A percentile compares a stretch with the other conserved stretches of the same genome.
phyloP scores from a whole-genome alignment of 2,797 vertebrate species.

The Sebastes cheni region DNA sequence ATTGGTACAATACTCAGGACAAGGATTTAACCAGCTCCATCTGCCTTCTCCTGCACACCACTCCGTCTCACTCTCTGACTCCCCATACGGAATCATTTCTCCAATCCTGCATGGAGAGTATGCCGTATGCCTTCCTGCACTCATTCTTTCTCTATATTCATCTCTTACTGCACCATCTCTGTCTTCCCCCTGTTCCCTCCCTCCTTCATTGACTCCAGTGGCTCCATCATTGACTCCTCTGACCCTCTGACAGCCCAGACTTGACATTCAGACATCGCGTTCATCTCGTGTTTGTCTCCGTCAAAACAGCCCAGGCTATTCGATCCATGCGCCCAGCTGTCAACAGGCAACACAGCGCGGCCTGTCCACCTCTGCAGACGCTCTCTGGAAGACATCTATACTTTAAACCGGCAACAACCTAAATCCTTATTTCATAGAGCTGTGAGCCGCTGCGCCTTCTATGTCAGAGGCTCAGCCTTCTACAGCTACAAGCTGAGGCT shows the following conservation, averaged over 20 bases:
- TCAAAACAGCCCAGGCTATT: conserved; percentile 53
- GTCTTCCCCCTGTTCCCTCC: not conserved
- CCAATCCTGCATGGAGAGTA: conserved; percentile 6
- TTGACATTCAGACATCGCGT: conserved; percentile 69
- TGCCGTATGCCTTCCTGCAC: conserved; percentile 3
- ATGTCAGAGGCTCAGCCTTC: conserved; percentile 14
- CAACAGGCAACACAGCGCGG: conserved; percentile 37
- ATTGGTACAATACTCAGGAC: conserved; percentile 73
- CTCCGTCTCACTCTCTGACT: conserved; percentile 51
- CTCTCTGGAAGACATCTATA: conserved; percentile 23
- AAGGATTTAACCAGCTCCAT: conserved; percentile 74
- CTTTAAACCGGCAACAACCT: conserved; percentile 1
- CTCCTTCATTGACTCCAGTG: conserved; percentile 55
- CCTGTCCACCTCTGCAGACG: conserved; percentile 34
- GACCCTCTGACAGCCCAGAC: conserved; percentile 56
- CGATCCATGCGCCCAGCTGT: conserved; percentile 60
- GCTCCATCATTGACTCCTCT: conserved; percentile 64
- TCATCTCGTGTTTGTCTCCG: conserved; percentile 61
- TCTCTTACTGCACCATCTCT: not conserved
- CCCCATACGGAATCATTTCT: conserved; percentile 34
- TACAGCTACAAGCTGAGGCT: conserved; percentile 3
- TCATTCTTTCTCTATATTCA: not conserved
- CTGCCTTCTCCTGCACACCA: conserved; percentile 56
- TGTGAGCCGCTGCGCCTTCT: conserved; percentile 12
- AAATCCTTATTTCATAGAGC: conserved; percentile 35